Evolutionary conservation across 2,888 invertebrate species (phyloP).

Genomic region (Pristionchus fissidentatus): DNA sequence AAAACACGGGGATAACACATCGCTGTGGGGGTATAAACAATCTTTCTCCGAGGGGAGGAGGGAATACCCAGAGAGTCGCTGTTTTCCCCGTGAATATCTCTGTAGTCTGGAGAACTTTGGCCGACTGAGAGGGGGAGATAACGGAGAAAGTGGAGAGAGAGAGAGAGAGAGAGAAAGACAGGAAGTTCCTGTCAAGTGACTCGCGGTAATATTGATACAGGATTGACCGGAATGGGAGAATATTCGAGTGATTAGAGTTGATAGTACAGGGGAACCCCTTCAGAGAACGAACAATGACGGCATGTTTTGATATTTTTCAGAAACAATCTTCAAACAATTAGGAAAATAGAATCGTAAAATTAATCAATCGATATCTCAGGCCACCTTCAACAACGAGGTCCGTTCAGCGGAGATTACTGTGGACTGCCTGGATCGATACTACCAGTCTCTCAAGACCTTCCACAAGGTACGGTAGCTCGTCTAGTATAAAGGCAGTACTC

Average conservation of each 20-base stretch:
- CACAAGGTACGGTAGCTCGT: slow-evolving; percentile 53
- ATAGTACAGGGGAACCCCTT: slow-evolving; percentile 21
- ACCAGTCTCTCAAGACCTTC: slow-evolving; percentile 62
- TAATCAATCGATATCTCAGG: slow-evolving; percentile 54
- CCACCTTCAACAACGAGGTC: slow-evolving; percentile 64
- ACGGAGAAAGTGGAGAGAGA: too few species aligned
- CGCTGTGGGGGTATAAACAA: slow-evolving; percentile 12
- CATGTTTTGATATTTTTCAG: not conserved
- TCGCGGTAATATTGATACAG: not conserved
- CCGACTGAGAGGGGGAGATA: not conserved
- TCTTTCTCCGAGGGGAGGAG: not conserved
- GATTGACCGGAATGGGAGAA: too few species aligned
- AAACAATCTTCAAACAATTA: not conserved
- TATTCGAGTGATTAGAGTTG: not conserved
- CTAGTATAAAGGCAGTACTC: too few species aligned
- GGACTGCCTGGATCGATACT: slow-evolving; percentile 59
- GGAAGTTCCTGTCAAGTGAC: slow-evolving; percentile 26
- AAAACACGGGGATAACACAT: not conserved
- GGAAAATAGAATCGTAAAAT: too few species aligned
- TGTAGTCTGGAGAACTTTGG: slow-evolving; percentile 33
- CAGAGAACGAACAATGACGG: not conserved
- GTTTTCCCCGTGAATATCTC: not conserved
- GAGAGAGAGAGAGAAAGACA: not conserved
- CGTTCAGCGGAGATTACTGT: slow-evolving; percentile 64
- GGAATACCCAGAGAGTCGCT: not conserved